Evolutionary conservation across 2,888 invertebrate genomes (phyloP).

Genomic region (Orthonychiurus folsomi): DNA sequence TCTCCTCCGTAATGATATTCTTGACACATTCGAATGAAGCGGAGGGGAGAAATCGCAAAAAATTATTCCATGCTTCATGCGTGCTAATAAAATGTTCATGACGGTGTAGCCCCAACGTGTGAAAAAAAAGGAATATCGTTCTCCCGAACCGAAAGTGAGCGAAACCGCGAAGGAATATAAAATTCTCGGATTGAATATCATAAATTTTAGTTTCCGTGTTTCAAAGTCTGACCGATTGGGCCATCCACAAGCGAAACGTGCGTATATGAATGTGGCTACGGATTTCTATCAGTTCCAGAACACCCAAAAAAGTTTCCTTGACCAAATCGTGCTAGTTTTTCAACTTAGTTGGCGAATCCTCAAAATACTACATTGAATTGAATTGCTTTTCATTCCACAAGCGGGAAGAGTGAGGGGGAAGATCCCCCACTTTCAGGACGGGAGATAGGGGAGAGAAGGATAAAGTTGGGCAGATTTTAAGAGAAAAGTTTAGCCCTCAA

Average conservation of each 20-base stretch:
- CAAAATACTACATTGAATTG: not conserved
- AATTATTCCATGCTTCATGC: too few species aligned
- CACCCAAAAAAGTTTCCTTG: not conserved
- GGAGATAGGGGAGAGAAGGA: not conserved
- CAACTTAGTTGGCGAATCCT: not conserved
- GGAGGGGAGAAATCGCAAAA: too few species aligned
- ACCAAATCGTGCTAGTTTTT: not conserved
- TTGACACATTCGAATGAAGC: too few species aligned
- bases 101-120: too few species aligned
- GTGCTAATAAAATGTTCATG: too few species aligned
- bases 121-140: too few species aligned
- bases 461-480: not conserved
- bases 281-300: conserved; percentile 1
- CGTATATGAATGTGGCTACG: not conserved
- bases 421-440: too few species aligned
- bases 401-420: not conserved
- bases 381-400: not conserved
- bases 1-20: too few species aligned
- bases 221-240: not conserved
- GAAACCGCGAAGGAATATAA: too few species aligned
- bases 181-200: too few species aligned
- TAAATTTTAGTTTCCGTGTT: too few species aligned
- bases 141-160: too few species aligned
- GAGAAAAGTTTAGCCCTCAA: not conserved
- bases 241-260: not conserved